phyloP scores from a whole-genome alignment of 2,888 invertebrate genomes.

The Diloba caeruleocephala region DNA sequence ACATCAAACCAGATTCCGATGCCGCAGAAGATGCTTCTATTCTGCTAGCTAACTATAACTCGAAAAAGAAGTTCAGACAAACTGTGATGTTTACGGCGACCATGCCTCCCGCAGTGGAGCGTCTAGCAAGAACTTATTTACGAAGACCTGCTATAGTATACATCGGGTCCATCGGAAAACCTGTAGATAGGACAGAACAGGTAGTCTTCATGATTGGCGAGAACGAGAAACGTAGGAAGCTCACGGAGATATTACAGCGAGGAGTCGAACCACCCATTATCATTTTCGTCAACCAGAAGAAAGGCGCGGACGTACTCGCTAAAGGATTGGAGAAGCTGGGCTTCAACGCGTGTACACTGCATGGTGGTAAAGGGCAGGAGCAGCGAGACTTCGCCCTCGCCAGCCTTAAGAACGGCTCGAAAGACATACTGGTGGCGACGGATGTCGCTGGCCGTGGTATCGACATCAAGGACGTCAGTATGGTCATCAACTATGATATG shows the following conservation, averaged over 20 bases:
- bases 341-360: slow-evolving; percentile 98
- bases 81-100: slow-evolving; percentile 99
- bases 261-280: slow-evolving; percentile 99
- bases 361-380: slow-evolving; percentile 99
- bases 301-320: slow-evolving; percentile 99
- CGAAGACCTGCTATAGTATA: slow-evolving; percentile 99
- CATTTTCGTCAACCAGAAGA: slow-evolving; percentile 99
- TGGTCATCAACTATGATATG: slow-evolving; percentile 99
- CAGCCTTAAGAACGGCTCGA: slow-evolving; percentile 97
- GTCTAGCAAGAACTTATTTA: slow-evolving; percentile 97
- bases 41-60: slow-evolving; percentile 97
- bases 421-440: slow-evolving; percentile 99
- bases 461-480: slow-evolving; percentile 99
- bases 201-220: slow-evolving; percentile 98
- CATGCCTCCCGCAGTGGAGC: slow-evolving; percentile 99
- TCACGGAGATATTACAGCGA: slow-evolving; percentile 96
- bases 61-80: slow-evolving; percentile 99
- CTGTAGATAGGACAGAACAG: slow-evolving; percentile 99
- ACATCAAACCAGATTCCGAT: slow-evolving; percentile 99
- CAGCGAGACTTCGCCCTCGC: slow-evolving; percentile 99
- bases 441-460: slow-evolving; percentile 99
- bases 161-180: slow-evolving; percentile 98
- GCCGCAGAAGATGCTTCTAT: slow-evolving; percentile 98
- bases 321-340: slow-evolving; percentile 99
- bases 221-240: slow-evolving; percentile 98